Conservation (phyloP, 1,140 invertebrate genomes). For the Calliphora vicina region DNA sequence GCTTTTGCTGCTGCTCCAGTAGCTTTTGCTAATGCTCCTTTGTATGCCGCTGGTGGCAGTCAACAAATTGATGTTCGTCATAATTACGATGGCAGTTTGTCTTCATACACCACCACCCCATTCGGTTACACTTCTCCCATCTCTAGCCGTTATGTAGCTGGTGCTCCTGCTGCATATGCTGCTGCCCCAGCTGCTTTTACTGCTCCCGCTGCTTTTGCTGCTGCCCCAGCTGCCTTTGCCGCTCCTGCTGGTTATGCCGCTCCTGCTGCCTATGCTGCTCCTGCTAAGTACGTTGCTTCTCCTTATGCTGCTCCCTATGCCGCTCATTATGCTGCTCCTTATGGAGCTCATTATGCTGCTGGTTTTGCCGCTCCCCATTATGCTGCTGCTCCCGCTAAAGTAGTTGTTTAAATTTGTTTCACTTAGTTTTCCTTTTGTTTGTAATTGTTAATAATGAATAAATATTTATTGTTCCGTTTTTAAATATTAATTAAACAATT, state of each 20-base stretch:
- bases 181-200: slow-evolving; percentile 54
- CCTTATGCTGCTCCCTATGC: slow-evolving; percentile 49
- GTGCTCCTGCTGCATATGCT: slow-evolving; percentile 45
- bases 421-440: too few species aligned
- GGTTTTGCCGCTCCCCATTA: slow-evolving; percentile 53
- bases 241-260: slow-evolving; percentile 53
- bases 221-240: slow-evolving; percentile 59
- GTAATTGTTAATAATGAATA: too few species aligned
- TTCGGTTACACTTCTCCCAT: slow-evolving; percentile 60
- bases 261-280: slow-evolving; percentile 52
- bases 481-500: too few species aligned
- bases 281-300: slow-evolving; percentile 54
- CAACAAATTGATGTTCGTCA: slow-evolving; percentile 57
- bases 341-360: slow-evolving; percentile 47
- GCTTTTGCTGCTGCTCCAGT: slow-evolving; percentile 48
- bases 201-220: slow-evolving; percentile 51
- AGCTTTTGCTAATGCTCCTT: slow-evolving; percentile 59
- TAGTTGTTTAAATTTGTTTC: neutral
- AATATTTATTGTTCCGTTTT: too few species aligned
- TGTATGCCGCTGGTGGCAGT: slow-evolving; percentile 58
- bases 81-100: slow-evolving; percentile 56
- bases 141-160: slow-evolving; percentile 64
- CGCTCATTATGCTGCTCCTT: slow-evolving; percentile 54
- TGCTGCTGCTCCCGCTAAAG: slow-evolving; percentile 49
- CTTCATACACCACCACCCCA: slow-evolving; percentile 59